phyloP scores from a whole-genome alignment of 2,113 vertebrate genomes.

The Philantomba maxwellii region DNA sequence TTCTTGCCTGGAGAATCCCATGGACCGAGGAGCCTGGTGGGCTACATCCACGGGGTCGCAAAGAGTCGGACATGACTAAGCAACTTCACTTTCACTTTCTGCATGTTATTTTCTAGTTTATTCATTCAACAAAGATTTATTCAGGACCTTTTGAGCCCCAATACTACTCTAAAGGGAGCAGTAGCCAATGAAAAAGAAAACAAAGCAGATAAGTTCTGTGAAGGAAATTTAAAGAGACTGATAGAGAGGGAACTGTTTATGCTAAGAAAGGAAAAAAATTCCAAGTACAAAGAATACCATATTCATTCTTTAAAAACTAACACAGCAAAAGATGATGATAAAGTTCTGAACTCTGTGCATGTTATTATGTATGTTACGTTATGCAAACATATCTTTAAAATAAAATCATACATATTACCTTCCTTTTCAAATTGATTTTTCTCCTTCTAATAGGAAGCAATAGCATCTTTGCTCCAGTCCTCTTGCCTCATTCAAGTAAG shows the following conservation, averaged over 20 bases:
- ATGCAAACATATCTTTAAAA: constrained; percentile 19
- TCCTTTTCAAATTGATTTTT: constrained; percentile 41
- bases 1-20: no score
- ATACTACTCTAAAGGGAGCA: neutral
- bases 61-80: no score
- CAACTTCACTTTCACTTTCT: neutral
- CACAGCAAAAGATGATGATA: neutral
- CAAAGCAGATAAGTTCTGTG: neutral
- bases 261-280: neutral
- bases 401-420: neutral
- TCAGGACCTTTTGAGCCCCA: neutral
- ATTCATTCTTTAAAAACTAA: neutral
- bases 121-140: constrained; percentile 1
- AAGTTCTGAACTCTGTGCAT: neutral
- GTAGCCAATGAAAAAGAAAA: constrained; percentile 18
- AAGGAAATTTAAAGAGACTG: neutral
- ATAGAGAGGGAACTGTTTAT: neutral
- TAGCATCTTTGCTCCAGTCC: constrained; percentile 87
- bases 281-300: neutral
- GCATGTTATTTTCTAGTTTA: neutral
- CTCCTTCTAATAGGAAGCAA: constrained; percentile 83
- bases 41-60: no score
- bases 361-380: neutral
- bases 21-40: no score
- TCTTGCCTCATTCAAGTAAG: constrained; percentile 91